Conservation (phyloP, 2,113 vertebrate species). For the Oreochromis tanganicae region DNA sequence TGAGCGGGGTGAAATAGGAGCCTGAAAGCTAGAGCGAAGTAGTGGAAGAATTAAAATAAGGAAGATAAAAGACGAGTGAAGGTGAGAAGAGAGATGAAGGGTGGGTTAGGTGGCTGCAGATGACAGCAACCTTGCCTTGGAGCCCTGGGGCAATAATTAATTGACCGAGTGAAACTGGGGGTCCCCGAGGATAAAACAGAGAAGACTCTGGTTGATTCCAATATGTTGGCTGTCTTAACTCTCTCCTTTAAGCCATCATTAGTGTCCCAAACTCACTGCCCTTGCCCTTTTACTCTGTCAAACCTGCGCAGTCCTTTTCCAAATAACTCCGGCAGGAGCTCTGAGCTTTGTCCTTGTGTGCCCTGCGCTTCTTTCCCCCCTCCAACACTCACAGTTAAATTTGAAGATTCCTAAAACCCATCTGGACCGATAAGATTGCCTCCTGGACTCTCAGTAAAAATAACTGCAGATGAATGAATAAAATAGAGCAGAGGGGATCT, state of each 20-base stretch:
- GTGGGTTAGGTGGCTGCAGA: background rate
- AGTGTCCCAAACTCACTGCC: background rate
- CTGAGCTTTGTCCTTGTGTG: background rate
- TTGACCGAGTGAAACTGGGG: background rate
- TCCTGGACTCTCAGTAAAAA: background rate
- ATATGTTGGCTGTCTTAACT: background rate
- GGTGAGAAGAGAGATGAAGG: background rate
- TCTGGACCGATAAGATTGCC: background rate
- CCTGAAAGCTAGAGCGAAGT: background rate
- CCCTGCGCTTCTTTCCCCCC: background rate
- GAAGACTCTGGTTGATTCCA: background rate
- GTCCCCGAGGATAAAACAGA: background rate
- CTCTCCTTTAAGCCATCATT: conserved; percentile 9
- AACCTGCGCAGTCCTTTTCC: background rate
- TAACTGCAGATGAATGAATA: background rate
- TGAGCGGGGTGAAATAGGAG: rapidly evolving
- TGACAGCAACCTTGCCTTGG: background rate
- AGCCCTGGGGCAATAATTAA: background rate
- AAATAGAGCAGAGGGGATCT: background rate
- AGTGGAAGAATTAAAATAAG: background rate
- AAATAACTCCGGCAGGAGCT: background rate
- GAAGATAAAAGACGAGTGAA: background rate
- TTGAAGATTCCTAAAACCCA: background rate
- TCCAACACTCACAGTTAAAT: background rate
- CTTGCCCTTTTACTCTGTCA: background rate